Evolutionary conservation across 1,140 invertebrate genomes (phyloP).

Genomic region (Plectrocnemia conspersa): DNA sequence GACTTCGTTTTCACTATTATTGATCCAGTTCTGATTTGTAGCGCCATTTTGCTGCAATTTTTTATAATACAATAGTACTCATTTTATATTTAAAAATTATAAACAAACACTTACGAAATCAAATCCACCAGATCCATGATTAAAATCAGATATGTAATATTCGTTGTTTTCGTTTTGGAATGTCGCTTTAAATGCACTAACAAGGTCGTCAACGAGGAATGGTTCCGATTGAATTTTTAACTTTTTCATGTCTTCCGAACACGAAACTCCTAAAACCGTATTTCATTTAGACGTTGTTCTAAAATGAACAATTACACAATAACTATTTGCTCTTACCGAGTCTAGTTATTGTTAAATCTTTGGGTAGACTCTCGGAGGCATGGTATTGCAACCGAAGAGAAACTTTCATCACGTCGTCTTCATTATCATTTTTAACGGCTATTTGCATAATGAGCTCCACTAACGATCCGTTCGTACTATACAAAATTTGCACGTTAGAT

Average conservation of each 20-base stretch:
- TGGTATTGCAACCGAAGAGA: constrained; percentile 2
- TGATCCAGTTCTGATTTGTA: too few relatives aligned
- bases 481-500: neutral
- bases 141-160: too few relatives aligned
- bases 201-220: neutral
- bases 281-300: neutral
- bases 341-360: constrained; percentile 1
- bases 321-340: constrained; percentile 1
- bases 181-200: neutral
- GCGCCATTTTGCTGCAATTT: too few relatives aligned
- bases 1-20: too few relatives aligned
- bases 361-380: neutral
- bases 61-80: too few relatives aligned
- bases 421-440: neutral
- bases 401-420: neutral
- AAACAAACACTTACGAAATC: too few relatives aligned
- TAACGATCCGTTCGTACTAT: neutral
- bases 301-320: neutral
- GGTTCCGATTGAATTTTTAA: constrained; percentile 7
- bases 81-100: too few relatives aligned
- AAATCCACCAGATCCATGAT: too few relatives aligned
- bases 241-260: neutral
- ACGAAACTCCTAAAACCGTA: neutral
- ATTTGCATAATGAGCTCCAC: neutral
- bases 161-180: constrained; percentile 1